Evolutionary conservation across 1,140 invertebrate species (phyloP).

Genomic region (Drosophila nikananu): DNA sequence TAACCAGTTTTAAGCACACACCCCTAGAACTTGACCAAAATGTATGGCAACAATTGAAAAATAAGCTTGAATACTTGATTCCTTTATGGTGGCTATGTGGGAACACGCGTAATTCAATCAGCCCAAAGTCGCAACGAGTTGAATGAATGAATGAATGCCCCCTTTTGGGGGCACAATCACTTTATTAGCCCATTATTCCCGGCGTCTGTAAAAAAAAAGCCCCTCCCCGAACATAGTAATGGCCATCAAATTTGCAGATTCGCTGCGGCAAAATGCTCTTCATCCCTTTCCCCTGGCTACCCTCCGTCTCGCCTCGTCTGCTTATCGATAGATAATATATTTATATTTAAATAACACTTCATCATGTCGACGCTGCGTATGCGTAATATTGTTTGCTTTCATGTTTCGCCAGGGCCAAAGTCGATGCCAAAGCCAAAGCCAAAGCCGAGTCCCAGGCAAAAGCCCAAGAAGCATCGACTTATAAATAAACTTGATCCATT

Average conservation of each 20-base stretch:
- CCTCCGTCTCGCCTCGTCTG: conserved; percentile 39
- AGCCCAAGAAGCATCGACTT: conserved; percentile 46
- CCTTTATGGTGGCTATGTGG: background rate
- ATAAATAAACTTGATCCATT: conserved; percentile 83
- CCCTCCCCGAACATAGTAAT: conserved; percentile 52
- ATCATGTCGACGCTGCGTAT: conserved; percentile 75
- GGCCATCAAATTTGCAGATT: conserved; percentile 78
- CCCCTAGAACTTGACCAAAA: background rate
- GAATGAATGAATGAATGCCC: conserved; percentile 8
- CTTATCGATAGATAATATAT: conserved; percentile 82
- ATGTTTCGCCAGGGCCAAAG: conserved; percentile 40
- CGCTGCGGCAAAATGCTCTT: conserved; percentile 72
- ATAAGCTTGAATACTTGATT: background rate
- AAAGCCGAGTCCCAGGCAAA: background rate
- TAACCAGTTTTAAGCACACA: background rate
- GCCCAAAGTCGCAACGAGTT: conserved; percentile 10
- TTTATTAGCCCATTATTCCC: conserved; percentile 40
- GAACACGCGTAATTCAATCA: conserved; percentile 39
- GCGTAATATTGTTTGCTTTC: conserved; percentile 81
- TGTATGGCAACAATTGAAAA: conserved; percentile 11
- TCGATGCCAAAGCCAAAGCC: background rate
- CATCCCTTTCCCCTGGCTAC: conserved; percentile 30
- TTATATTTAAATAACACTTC: conserved; percentile 83
- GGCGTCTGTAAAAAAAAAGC: conserved; percentile 60
- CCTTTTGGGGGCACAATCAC: conserved; percentile 17